phyloP scores from a whole-genome alignment of 2,797 vertebrate species.

The Anas capensis region DNA sequence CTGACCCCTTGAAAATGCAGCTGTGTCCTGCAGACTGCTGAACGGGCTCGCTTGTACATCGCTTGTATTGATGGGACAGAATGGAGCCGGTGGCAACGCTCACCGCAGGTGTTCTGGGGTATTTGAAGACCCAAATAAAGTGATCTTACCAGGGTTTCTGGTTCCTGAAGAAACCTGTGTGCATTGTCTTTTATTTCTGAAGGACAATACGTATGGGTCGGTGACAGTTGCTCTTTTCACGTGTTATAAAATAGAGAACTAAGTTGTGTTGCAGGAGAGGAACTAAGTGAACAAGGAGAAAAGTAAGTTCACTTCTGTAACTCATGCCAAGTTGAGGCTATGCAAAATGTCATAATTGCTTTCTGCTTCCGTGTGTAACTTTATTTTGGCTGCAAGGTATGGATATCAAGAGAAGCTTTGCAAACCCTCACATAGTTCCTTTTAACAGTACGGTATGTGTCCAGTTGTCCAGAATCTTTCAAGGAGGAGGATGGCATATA shows the following conservation, averaged over 20 bases:
- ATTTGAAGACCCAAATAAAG: not conserved
- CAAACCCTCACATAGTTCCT: not conserved
- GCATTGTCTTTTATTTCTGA: not conserved
- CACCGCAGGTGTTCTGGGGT: not conserved
- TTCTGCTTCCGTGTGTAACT: not conserved
- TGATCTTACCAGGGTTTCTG: not conserved
- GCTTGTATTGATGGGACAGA: not conserved
- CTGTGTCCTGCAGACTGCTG: not conserved
- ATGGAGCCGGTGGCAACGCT: not conserved
- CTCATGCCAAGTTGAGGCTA: not conserved
- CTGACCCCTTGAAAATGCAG: not conserved
- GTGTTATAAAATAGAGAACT: not conserved
- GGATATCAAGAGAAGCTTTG: not conserved
- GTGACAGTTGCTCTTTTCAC: not conserved
- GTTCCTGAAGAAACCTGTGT: not conserved
- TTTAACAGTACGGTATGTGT: not conserved
- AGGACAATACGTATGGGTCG: not conserved
- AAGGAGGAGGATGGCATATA: not conserved
- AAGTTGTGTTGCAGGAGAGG: not conserved
- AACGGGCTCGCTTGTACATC: not conserved
- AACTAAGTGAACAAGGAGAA: not conserved
- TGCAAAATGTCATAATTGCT: not conserved
- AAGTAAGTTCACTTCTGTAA: not conserved
- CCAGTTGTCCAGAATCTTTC: not conserved
- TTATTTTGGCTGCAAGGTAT: not conserved